Base-by-base conservation (phyloP, 2,113 vertebrate genomes). In the Chaetops frenatus region DNA sequence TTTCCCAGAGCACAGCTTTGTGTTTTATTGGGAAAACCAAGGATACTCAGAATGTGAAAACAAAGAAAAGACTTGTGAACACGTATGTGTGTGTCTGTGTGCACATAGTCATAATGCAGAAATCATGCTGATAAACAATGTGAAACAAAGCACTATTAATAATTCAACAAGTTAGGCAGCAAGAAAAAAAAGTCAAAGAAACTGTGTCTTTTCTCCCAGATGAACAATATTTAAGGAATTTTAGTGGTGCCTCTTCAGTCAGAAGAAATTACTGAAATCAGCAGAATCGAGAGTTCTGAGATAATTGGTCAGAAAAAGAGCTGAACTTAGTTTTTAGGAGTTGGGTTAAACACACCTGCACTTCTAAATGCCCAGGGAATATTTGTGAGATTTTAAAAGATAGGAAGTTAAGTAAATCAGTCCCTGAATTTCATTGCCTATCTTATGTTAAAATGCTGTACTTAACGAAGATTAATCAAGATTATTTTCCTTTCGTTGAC, bases 131-230 rank as follows among this genome's bases (percentile, higher is more conserved):
- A 85, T 78, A 66, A 73, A 91, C 94, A 95, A 62, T 17, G 47
- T 64, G 83, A 97, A 97, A 95, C 65, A 92, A 96, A 97, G 91
- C 66, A 88, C 72, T 84, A 91, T 91, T 89, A 83, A 78, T 91
- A 96, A 92, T 81, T 96, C 82, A 94, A 81, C 80, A 92, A 92
- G 76, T 72, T 96, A 80, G 64, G 73, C 10, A 38, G 15, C 1
- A 28, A 25, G 4, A 4, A 81, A 62, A 53, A 81, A 81, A 23
- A 27, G 9, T 53, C 36, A 91, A 94, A 92, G 54, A 66, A 92
- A 66, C 82, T 24, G 35, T 18, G 85, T 38, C 93, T 87, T 82
- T 91, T 95, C 82, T 74, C 54, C 69, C 62, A 58, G 35, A 47
- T 61, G 38, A 92, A 86, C 42, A 85, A 79, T 70, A 54, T 90